phyloP scores from a whole-genome alignment of 2,797 vertebrate species.

The Arrhamphus sclerolepis region DNA sequence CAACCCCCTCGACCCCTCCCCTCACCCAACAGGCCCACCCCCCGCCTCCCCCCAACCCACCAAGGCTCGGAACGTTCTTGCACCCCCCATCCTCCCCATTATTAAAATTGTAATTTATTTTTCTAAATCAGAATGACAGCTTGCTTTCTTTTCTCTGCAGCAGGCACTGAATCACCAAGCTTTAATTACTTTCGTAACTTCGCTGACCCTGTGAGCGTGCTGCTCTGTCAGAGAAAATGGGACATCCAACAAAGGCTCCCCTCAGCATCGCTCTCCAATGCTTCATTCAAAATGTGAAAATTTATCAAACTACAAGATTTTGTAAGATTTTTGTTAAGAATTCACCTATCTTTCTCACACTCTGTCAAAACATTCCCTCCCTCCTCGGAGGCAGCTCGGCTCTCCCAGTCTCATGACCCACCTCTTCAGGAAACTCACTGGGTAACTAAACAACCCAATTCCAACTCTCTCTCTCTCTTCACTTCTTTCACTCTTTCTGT shows the following conservation, averaged over 20 bases:
- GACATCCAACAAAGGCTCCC: slow-evolving; percentile 81
- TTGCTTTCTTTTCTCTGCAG: slow-evolving; percentile 99
- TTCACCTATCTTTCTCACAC: slow-evolving; percentile 80
- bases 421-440: slow-evolving; percentile 59
- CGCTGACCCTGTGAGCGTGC: slow-evolving; percentile 82
- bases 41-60: slow-evolving; percentile 51
- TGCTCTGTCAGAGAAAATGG: slow-evolving; percentile 79
- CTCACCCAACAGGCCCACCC: slow-evolving; percentile 63
- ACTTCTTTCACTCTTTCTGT: slow-evolving; percentile 11
- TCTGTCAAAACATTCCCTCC: slow-evolving; percentile 42
- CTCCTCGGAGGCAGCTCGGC: slow-evolving; percentile 40
- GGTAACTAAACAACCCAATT: slow-evolving; percentile 69
- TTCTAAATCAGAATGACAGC: slow-evolving; percentile 98
- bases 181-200: slow-evolving; percentile 99
- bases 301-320: slow-evolving; percentile 79
- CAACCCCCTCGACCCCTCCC: slow-evolving; percentile 77
- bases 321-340: slow-evolving; percentile 83
- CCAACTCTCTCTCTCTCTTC: slow-evolving; percentile 48
- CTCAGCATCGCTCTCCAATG: slow-evolving; percentile 65
- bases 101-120: slow-evolving; percentile 99
- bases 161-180: slow-evolving; percentile 90
- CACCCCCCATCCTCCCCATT: slow-evolving; percentile 83
- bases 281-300: slow-evolving; percentile 79
- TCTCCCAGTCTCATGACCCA: slow-evolving; percentile 48
- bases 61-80: slow-evolving; percentile 75